phyloP scores from a whole-genome alignment of 92 coral and sea anemone genomes.

The Parazoanthus darwini region DNA sequence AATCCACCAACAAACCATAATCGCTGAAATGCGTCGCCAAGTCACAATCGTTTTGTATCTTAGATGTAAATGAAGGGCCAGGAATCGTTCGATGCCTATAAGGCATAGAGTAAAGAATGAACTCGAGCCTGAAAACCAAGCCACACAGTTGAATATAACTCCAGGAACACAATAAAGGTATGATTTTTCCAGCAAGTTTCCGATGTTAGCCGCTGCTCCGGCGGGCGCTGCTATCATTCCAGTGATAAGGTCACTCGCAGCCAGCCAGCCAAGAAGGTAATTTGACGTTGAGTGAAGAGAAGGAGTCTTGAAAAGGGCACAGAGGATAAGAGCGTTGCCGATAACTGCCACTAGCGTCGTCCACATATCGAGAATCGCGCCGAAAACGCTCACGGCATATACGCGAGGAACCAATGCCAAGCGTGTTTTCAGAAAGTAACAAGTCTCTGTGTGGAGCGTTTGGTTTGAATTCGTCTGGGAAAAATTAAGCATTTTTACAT shows the following conservation, averaged over 20 bases:
- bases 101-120: not conserved
- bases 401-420: not conserved
- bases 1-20: not conserved
- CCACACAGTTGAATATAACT: not conserved
- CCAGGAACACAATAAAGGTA: not conserved
- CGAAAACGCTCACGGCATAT: not conserved
- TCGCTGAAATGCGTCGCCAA: not conserved
- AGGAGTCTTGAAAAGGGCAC: not conserved
- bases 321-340: not conserved
- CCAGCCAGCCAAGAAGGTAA: constrained; percentile 12
- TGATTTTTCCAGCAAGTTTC: not conserved
- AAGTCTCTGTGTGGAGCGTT: not conserved
- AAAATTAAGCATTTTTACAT: not conserved
- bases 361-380: not conserved
- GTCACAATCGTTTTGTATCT: not conserved
- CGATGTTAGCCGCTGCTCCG: not conserved
- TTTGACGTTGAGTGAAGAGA: not conserved
- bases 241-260: not conserved
- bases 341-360: not conserved
- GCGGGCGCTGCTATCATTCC: not conserved
- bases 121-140: not conserved
- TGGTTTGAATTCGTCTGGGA: not conserved
- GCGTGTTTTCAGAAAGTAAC: not conserved
- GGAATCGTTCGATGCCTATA: constrained; percentile 1
- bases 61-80: not conserved